These are phyloP conservation scores for Todiramphus chloris DNA, from an alignment of 2,113 vertebrate species.

Conservation along the genomic window DNA sequence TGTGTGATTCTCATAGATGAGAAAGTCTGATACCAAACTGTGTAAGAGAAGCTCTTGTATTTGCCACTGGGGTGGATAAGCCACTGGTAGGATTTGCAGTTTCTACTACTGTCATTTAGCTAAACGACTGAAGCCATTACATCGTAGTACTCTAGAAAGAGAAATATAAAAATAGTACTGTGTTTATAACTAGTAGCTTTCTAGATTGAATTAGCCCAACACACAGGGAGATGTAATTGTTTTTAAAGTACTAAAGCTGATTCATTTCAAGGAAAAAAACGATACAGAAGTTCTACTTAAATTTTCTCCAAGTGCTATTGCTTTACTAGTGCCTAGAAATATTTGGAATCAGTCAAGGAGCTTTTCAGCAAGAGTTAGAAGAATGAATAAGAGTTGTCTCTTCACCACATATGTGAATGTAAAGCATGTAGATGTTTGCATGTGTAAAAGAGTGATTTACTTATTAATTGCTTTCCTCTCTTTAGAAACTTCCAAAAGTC, in stretches of 20 bases:
- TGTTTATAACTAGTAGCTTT: not conserved
- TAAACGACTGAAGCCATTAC: not conserved
- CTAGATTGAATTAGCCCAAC: not conserved
- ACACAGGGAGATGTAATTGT: not conserved
- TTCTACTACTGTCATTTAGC: not conserved
- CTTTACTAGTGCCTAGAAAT: not conserved
- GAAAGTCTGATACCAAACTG: not conserved
- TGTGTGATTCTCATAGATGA: not conserved
- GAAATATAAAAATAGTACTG: not conserved
- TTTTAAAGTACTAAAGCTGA: not conserved
- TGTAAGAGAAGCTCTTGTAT: not conserved
- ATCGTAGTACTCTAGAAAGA: not conserved
- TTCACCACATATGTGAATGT: not conserved
- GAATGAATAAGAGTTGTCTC: not conserved
- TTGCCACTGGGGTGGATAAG: not conserved
- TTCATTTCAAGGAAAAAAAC: not conserved
- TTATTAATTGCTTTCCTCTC: not conserved
- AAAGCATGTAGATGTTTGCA: not conserved
- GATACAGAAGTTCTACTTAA: not conserved
- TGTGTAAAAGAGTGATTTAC: not conserved
- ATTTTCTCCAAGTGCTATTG: not conserved
- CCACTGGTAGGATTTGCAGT: not conserved
- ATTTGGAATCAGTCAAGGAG: not conserved
- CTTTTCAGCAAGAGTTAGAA: not conserved
- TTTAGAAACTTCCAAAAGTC: conserved; percentile 91